phyloP scores from a whole-genome alignment of 2,888 invertebrate species.

The Andrena bicolor region DNA sequence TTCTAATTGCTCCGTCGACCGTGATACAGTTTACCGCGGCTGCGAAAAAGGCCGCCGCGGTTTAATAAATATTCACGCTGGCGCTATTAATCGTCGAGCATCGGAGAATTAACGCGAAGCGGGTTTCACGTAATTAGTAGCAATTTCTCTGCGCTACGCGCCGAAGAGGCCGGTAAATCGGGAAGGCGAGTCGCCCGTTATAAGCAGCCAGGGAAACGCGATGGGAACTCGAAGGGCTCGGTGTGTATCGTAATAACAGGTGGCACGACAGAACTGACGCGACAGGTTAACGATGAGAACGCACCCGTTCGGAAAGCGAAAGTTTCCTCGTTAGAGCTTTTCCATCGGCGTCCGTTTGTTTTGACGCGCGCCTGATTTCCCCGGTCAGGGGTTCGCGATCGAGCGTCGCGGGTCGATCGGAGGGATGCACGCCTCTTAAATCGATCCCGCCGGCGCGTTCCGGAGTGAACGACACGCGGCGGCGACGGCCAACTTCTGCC shows the following conservation, averaged over 20 bases:
- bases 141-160: slow-evolving; percentile 39
- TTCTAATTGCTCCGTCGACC: slow-evolving; percentile 32
- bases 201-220: slow-evolving; percentile 37
- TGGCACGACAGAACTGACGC: slow-evolving; percentile 46
- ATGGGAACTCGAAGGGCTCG: slow-evolving; percentile 36
- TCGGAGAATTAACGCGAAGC: slow-evolving; percentile 15
- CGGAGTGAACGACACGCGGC: slow-evolving; percentile 36
- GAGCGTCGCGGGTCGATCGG: background rate
- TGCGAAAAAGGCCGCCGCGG: background rate
- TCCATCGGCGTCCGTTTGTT: slow-evolving; percentile 9
- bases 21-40: background rate
- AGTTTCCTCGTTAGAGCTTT: slow-evolving; percentile 52
- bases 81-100: slow-evolving; percentile 25
- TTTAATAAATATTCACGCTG: no score
- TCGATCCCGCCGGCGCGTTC: slow-evolving; percentile 17
- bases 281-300: slow-evolving; percentile 45
- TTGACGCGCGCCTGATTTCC: background rate
- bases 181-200: slow-evolving; percentile 52
- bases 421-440: background rate
- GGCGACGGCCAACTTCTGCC: slow-evolving; percentile 16
- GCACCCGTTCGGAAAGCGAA: slow-evolving; percentile 61
- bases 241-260: slow-evolving; percentile 65
- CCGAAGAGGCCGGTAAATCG: slow-evolving; percentile 48
- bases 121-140: slow-evolving; percentile 36
- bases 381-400: background rate